Evolutionary conservation across 1,140 invertebrate species (phyloP), one percentile per base, ranked within the genome.

Genomic region (Bombyx mandarina): DNA sequence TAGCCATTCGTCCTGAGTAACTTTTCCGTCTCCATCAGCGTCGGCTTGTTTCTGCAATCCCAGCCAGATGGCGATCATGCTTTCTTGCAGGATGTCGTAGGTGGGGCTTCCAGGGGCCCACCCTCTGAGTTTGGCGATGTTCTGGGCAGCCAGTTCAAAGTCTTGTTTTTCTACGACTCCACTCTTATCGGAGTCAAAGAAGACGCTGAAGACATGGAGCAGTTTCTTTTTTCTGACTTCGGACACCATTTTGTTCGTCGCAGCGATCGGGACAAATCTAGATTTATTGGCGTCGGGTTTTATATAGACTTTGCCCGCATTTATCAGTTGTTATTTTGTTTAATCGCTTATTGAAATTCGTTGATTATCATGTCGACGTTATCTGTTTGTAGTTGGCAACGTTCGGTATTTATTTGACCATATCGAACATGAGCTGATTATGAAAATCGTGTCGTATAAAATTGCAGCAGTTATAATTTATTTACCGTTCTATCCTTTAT

Each of bases 221-320:
- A 96, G 89, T 84, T 96, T 96, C 90, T 94, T 94, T 83, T 93
- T 94, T 75, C 94, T 93, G 81, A 96, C 96, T 67, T 94, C 93
- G 56, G 94, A 94, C 67, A 95, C 91, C 93, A 94, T 94, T 80
- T 88, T 92, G 63, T 52, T 8, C 26, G 12, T 18, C 51, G 8
- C 12, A 51, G 6, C 43, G 43, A 22, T 43, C 10, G 9, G 43
- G 45, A 42, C 12, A 12, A 6, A 48, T 45, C 7, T 35, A 12
- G 12, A 52, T 45, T 7, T 8, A 12, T 6, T 6, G 10, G 9
- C 45, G 42, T 58, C 8, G 26, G 58, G 26, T 35, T 58, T 54
- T 62, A 62, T 57, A 62, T 60, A 54, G 52, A 50, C 60, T 58
- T 35, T 54, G 4, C 3, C 43, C 7, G 22, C n/a, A 44, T 61